These are phyloP conservation scores for Coleophora flavipennella DNA, from an alignment of 2,888 invertebrate species.

Conservation along the genomic window DNA sequence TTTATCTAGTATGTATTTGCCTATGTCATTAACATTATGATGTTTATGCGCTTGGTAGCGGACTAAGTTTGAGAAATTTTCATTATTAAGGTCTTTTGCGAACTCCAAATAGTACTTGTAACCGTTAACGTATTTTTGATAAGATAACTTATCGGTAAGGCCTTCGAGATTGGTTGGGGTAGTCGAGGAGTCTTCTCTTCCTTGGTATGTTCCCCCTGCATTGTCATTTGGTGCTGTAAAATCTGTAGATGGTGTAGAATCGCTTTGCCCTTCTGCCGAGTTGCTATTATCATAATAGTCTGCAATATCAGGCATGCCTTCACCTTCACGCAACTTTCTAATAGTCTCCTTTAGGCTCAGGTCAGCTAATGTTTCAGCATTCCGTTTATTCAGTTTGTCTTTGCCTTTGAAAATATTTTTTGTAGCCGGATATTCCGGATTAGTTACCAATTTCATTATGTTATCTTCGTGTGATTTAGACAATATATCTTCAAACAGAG, in stretches of 20 bases:
- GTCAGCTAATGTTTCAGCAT: conserved; percentile 21
- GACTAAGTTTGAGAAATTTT: conserved; percentile 46
- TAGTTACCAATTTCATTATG: conserved; percentile 25
- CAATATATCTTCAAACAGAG: conserved; percentile 35
- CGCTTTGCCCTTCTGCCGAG: too few species aligned
- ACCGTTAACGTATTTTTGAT: conserved; percentile 50
- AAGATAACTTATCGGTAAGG: conserved; percentile 41
- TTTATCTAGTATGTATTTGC: conserved; percentile 53
- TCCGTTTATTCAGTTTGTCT: conserved; percentile 20
- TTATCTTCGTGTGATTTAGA: conserved; percentile 35
- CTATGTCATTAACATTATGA: conserved; percentile 56
- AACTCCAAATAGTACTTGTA: conserved; percentile 53
- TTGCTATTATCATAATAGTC: background rate
- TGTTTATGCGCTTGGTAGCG: conserved; percentile 57
- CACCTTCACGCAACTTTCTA: conserved; percentile 19
- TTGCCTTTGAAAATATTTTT: conserved; percentile 4
- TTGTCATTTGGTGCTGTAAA: background rate
- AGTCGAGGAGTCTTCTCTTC: conserved; percentile 1
- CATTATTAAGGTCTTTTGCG: conserved; percentile 18
- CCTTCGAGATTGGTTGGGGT: conserved; percentile 24
- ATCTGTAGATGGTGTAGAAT: conserved; percentile 1
- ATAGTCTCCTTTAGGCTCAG: conserved; percentile 19
- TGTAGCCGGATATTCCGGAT: conserved; percentile 11
- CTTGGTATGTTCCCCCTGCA: background rate
- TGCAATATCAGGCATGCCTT: conserved; percentile 21